These are phyloP conservation scores for Charadrius vociferus DNA, from an alignment of 2,113 vertebrate species.

Conservation along the genomic window DNA sequence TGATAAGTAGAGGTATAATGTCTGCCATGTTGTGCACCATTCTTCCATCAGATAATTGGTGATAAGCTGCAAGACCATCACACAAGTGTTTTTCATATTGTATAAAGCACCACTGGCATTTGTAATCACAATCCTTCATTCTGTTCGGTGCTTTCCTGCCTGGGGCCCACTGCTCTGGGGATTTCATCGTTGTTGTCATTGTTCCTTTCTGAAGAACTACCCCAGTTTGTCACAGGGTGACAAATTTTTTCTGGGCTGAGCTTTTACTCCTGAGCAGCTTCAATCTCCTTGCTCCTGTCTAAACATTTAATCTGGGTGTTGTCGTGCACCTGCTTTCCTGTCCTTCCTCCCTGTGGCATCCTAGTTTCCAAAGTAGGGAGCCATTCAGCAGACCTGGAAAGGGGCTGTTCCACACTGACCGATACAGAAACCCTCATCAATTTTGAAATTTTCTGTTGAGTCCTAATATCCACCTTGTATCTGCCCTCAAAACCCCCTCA, in stretches of 20 bases:
- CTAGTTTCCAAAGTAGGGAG: not conserved
- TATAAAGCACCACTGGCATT: not conserved
- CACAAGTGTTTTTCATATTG: not conserved
- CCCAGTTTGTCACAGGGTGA: not conserved
- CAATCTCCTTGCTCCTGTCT: not conserved
- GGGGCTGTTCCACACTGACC: accelerated
- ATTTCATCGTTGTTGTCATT: accelerated
- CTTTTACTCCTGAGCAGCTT: not conserved
- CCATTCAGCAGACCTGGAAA: not conserved
- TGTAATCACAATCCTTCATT: not conserved
- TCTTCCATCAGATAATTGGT: no score
- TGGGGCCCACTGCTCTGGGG: accelerated
- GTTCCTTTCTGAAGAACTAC: not conserved
- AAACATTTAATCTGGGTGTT: not conserved
- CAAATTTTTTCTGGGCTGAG: not conserved
- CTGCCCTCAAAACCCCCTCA: not conserved
- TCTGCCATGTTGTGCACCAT: no score
- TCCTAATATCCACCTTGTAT: not conserved
- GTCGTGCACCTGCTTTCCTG: accelerated
- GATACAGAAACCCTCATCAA: not conserved
- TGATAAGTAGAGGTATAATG: no score
- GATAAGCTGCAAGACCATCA: no score
- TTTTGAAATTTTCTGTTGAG: not conserved
- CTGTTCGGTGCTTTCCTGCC: not conserved
- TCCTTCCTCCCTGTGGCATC: not conserved